Evolutionary conservation across 2,113 vertebrate genomes (phyloP).

Genomic region (Rhinoderma darwinii): DNA sequence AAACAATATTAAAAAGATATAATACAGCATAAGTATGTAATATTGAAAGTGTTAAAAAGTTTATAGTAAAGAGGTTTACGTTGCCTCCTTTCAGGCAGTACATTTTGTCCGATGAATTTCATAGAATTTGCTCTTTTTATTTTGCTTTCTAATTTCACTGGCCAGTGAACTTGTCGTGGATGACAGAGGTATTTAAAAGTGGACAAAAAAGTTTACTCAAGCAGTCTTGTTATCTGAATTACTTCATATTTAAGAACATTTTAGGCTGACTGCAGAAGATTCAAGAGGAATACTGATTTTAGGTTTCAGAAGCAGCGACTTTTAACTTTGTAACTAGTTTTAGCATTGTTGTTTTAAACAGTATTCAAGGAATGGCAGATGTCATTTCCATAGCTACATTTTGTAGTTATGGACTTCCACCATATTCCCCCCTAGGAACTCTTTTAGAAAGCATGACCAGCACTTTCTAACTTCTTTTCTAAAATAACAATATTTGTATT

Average conservation of each 20-base stretch:
- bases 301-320: neutral
- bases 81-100: neutral
- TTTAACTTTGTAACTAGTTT: too few relatives aligned
- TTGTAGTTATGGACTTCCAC: too few relatives aligned
- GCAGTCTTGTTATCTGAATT: constrained; percentile 15
- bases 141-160: constrained; percentile 54
- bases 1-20: neutral
- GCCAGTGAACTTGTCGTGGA: constrained; percentile 43
- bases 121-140: neutral
- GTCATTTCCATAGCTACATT: too few relatives aligned
- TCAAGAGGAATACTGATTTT: neutral
- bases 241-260: constrained; percentile 9
- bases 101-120: neutral
- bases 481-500: too few relatives aligned
- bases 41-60: neutral
- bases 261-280: neutral
- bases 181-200: constrained; percentile 44
- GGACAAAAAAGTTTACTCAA: constrained; percentile 19
- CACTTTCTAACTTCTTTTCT: too few relatives aligned
- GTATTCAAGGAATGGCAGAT: too few relatives aligned
- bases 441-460: too few relatives aligned
- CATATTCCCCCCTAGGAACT: too few relatives aligned
- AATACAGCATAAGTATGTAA: neutral
- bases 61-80: neutral
- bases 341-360: too few relatives aligned